phyloP scores from a whole-genome alignment of 2,113 vertebrate species.

The Glareola pratincola region DNA sequence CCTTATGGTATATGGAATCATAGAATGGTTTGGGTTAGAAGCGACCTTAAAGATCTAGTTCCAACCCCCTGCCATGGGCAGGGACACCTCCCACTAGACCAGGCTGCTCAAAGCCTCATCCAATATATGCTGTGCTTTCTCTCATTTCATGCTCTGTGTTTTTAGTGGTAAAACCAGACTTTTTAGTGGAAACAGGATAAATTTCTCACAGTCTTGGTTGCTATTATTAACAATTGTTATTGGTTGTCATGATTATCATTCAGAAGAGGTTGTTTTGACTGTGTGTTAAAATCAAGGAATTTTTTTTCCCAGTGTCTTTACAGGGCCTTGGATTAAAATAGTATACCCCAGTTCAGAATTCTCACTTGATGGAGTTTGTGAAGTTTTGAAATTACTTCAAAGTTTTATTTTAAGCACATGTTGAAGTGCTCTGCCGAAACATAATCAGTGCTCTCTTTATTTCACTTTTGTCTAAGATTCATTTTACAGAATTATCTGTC shows the following conservation, averaged over 20 bases:
- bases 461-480: neutral
- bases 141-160: neutral
- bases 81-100: no score
- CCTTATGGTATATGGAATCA: neutral
- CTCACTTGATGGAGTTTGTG: neutral
- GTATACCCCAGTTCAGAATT: neutral
- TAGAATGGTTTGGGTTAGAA: no score
- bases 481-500: neutral
- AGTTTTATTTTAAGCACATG: neutral
- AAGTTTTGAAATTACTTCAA: neutral
- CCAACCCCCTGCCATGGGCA: no score
- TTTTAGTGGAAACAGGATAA: neutral
- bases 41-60: no score
- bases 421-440: neutral
- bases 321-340: neutral
- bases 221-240: neutral
- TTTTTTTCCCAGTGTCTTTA: neutral
- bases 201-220: neutral
- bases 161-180: neutral
- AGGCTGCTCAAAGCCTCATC: no score
- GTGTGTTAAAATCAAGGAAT: neutral
- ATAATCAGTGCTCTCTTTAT: neutral
- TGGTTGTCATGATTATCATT: neutral
- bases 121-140: neutral
- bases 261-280: neutral